Evolutionary conservation across 2,797 vertebrate genomes (phyloP), one percentile per base, ranked within the genome.

Genomic region (Poeciliopsis paucimaculata): DNA sequence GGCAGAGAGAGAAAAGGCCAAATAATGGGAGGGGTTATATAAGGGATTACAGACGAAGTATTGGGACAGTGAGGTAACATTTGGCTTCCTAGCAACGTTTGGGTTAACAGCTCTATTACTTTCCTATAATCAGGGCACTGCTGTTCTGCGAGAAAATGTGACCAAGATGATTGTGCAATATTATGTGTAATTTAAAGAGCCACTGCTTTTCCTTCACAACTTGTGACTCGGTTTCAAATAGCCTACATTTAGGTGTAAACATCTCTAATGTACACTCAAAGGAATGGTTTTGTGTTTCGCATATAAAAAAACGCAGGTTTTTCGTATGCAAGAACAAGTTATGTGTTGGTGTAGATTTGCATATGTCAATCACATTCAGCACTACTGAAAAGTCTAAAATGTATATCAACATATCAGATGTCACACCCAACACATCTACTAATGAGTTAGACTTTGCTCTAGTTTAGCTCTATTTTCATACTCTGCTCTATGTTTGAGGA

Each of bases 1-100:
- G 75, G 51, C 72, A 62, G 51, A 77, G 49, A 76, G 28, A 79
- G 36, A 68, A 26, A 39, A 31, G 46, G 31, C 49, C 41, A 83
- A 46, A 73, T 68, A 57, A 84, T 76, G 70, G 64, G 81, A 75
- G 68, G 62, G 74, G 60, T 81, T 72, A 83, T 75, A 72, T 76
- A 80, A 82, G 64, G 41, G 28, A 84, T 86, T 85, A 83, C 72
- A 87, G 77, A 79, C 71, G 68, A 80, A 45, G 77, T 45, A 64
- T 66, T 85, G 75, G 53, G 72, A 84, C 68, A 72, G 12, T 80
- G 76, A 87, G 76, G 79, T 82, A 84, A 83, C 72, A 71, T 64
- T 73, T 88, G 80, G 78, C 84, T 77, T 73, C 57, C 72, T 36
- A 57, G 60, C 55, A 76, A 62, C 72, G 51, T 66, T 77, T 72